Conservation (phyloP, 1,140 invertebrate genomes). For the Neodiprion fabricii region DNA sequence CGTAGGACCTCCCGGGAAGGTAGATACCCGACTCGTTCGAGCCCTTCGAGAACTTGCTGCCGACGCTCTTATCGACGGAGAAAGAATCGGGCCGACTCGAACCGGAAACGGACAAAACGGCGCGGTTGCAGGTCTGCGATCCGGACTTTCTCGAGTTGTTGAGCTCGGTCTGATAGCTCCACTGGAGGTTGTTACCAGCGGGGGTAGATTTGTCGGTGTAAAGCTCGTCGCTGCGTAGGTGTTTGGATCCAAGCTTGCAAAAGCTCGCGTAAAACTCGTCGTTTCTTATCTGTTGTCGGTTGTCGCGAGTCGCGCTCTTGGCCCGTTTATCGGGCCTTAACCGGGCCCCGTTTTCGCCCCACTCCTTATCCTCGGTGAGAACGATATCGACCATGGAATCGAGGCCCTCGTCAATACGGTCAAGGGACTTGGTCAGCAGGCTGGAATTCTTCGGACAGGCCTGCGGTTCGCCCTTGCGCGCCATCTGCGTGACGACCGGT, state of each 20-base stretch:
- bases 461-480: constrained; percentile 27
- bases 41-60: constrained; percentile 30
- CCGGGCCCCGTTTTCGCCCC: constrained; percentile 58
- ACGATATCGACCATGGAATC: constrained; percentile 77
- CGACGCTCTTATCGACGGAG: constrained; percentile 31
- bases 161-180: constrained; percentile 37
- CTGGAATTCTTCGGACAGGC: constrained; percentile 34
- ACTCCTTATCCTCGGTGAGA: constrained; percentile 61
- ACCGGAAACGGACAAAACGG: constrained; percentile 23
- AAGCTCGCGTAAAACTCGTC: constrained; percentile 32
- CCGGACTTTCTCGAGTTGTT: constrained; percentile 27
- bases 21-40: constrained; percentile 48
- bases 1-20: constrained; percentile 44
- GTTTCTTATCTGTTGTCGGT: constrained; percentile 10
- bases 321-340: constrained; percentile 18
- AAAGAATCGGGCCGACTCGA: constrained; percentile 31
- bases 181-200: constrained; percentile 25
- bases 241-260: constrained; percentile 28
- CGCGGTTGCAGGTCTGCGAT: constrained; percentile 17
- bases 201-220: constrained; percentile 38
- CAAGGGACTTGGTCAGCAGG: constrained; percentile 74
- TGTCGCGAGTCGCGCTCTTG: constrained; percentile 8
- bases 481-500: constrained; percentile 26
- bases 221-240: constrained; percentile 46
- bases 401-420: constrained; percentile 77